Conservation (phyloP, 2,113 vertebrate genomes). For the Candoia aspera region DNA sequence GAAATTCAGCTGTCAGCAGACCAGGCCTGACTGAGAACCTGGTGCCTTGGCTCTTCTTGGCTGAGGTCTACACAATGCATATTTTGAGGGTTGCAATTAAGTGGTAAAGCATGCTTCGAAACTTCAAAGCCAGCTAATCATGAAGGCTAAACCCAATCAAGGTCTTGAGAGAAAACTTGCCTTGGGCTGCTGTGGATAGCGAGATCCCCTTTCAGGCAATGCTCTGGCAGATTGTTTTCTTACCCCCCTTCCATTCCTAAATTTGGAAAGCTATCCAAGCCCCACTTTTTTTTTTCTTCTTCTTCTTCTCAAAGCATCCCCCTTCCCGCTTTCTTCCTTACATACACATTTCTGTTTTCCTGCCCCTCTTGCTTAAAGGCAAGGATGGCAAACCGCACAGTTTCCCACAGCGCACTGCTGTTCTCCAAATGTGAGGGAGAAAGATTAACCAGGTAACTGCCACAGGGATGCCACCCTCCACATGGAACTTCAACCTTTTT, state of each 20-base stretch:
- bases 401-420: neutral
- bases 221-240: neutral
- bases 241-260: neutral
- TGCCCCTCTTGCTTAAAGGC: neutral
- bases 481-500: neutral
- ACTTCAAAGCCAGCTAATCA: neutral
- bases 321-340: neutral
- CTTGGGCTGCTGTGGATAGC: too few relatives aligned
- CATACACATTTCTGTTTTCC: neutral
- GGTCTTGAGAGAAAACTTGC: neutral
- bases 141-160: neutral
- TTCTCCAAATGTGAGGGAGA: neutral
- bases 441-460: neutral
- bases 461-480: too few relatives aligned
- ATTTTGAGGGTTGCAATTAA: conserved; percentile 51
- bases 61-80: conserved; percentile 38
- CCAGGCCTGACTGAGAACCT: neutral
- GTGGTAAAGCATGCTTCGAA: neutral
- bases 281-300: neutral
- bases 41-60: conserved; percentile 30
- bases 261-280: neutral
- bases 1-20: conserved; percentile 18
- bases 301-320: neutral
- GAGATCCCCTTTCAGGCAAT: neutral
- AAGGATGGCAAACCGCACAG: neutral